Conservation (phyloP, 1,140 invertebrate genomes). For the Trachymyrmex septentrionalis region DNA sequence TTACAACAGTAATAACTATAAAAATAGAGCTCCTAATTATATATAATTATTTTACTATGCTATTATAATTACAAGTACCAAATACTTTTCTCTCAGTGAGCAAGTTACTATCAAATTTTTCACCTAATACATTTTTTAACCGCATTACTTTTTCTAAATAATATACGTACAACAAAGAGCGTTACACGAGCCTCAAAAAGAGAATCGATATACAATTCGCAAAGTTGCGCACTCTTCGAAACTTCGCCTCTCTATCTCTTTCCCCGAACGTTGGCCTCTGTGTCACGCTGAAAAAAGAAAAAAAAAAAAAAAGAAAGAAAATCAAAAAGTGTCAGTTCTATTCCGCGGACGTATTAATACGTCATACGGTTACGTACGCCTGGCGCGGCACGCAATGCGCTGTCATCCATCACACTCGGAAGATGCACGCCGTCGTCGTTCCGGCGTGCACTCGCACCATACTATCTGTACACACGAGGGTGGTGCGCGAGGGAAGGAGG, state of each 20-base stretch:
- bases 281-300: background rate
- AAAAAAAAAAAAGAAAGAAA: constrained; percentile 22
- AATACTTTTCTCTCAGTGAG: no score
- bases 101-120: background rate
- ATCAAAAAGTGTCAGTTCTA: constrained; percentile 38
- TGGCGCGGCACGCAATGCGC: constrained; percentile 35
- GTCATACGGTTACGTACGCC: constrained; percentile 37
- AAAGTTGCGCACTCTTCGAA: background rate
- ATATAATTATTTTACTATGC: no score
- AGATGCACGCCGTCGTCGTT: constrained; percentile 39
- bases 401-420: constrained; percentile 66
- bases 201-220: background rate
- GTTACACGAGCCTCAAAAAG: background rate
- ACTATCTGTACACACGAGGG: background rate
- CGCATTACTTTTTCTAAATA: background rate
- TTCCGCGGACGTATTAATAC: constrained; percentile 58
- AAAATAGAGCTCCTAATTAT: no score
- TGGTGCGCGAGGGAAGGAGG: background rate
- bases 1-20: no score
- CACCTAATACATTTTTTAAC: background rate
- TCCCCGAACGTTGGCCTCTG: background rate
- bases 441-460: constrained; percentile 42
- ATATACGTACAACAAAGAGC: background rate
- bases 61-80: no score
- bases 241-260: background rate